Evolutionary conservation across 1,140 invertebrate species (phyloP), one percentile per base, ranked within the genome.

Genomic region (Scylla paramamosain): DNA sequence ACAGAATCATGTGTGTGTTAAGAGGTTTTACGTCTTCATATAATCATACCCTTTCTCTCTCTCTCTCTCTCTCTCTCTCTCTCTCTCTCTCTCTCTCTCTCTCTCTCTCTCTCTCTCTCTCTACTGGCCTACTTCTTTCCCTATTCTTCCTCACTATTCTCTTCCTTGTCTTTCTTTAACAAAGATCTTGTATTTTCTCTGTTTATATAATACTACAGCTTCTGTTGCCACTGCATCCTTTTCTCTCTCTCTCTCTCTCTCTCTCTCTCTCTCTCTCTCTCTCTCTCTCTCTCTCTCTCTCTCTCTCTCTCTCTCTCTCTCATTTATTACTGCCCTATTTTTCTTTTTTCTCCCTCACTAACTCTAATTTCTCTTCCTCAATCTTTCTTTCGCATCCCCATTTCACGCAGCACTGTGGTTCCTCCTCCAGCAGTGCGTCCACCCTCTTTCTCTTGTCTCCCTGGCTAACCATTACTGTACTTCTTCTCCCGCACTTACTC

Each of bases 41-140:
- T 77, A 77, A 77, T 77, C 67, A 77, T n/a, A 77, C 20, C 67
- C 67, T 77, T n/a, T n/a, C 25, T n/a, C n/a, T 77, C 6, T 77
- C n/a, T 77, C 20, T 77, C 10, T 87, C 84, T 87, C 28, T 87
- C 28, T 87, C 28, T 87, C 28, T 87, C 28, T 39, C 39, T 39
- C 39, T 39, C 39, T 87, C 84, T 87, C 16, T 87, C 28, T 87
- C 28, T 87, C 46, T 52, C 46, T 45, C 25, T 45, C 7, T 91
- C 25, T 91, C 90, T 52, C 90, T 46, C 90, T 14, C 39, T 45
- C 39, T 90, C 88, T 90, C 88, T 90, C 88, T 90, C 39, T 7
- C 7, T 91, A 2, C 20, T 28, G 0, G 2, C 90, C 67, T 92
- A 0, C 12, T n/a, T 28, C 20, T 67, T 32, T 28, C n/a, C 29